Base-by-base conservation (phyloP, 2,113 vertebrate genomes). In the Tragelaphus imberbis region DNA sequence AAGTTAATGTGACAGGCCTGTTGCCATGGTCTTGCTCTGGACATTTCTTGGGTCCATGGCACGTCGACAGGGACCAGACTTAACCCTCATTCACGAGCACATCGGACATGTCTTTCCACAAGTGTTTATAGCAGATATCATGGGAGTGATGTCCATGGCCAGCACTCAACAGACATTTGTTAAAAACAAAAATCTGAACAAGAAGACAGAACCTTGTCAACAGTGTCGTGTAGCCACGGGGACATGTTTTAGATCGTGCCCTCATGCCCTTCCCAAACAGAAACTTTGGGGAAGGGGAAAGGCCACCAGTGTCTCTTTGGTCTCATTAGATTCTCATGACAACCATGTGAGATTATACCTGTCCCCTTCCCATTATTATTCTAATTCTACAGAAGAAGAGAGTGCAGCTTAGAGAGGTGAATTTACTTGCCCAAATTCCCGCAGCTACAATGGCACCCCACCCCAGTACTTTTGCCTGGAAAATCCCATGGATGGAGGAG, bases 151-250 rank as follows among this genome's bases (percentile, higher is more conserved):
- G 75, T 44, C 55, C 47, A 0, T 40, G 53, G 28, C 75, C 36
- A n/a, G 56, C 6, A 33, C 14, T 87, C 80, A 53, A 40, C 47
- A 71, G 33, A 61, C 25, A 25, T 58, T 84, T 25, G 9, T 89
- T 59, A 36, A 47, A 65, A 44, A 84, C 16, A 40, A 59, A n/a
- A 63, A 51, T 21, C n/a, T 49, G 21, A 80, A 40, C 21, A 71
- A 85, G 75, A 86, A 33, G 56, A 58, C 27, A 56, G 40, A 71
- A 44, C 56, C 25, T 71, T 23, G 3, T n/a, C 23, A 36, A 3
- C 36, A 47, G 33, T 55, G 9, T 47, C 19, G 1, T 49, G 1
- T 33, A 23, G n/a, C 56, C 25, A 2, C 1, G 3, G n/a, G 71
- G 47, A 25, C 9, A 0, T 84, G 44, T 53, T 17, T 49, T 58